These are phyloP conservation scores for Typhlichthys eigenmanni DNA, from an alignment of 2,797 vertebrate species.

Conservation along the genomic window DNA sequence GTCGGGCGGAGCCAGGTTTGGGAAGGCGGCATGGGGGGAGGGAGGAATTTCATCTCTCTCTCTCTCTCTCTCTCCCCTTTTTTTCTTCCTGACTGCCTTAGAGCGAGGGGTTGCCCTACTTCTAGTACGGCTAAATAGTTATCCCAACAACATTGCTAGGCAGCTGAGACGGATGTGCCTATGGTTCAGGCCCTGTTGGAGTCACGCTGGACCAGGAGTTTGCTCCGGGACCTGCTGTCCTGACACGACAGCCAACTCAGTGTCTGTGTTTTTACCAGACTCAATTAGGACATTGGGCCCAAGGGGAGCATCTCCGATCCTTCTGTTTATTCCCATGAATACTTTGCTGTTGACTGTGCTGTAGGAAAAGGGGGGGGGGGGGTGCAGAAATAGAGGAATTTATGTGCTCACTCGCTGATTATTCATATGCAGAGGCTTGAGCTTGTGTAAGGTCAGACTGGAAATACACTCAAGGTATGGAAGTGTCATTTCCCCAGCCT, in stretches of 20 bases:
- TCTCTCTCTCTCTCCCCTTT: not conserved
- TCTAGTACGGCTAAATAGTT: slow-evolving; percentile 22
- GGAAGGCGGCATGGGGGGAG: not conserved
- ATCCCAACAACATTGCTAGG: slow-evolving; percentile 23
- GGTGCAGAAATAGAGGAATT: slow-evolving; percentile 4
- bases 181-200: slow-evolving; percentile 12
- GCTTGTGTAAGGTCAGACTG: slow-evolving; percentile 22
- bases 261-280: slow-evolving; percentile 23
- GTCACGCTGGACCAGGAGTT: slow-evolving; percentile 15
- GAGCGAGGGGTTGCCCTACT: slow-evolving; percentile 18
- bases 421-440: slow-evolving; percentile 1
- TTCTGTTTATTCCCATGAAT: slow-evolving; percentile 30
- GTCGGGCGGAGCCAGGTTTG: too few relatives aligned
- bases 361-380: not conserved
- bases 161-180: slow-evolving; percentile 5
- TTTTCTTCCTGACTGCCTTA: not conserved
- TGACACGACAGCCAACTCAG: slow-evolving; percentile 17
- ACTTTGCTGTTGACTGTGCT: slow-evolving; percentile 4
- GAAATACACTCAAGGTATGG: slow-evolving; percentile 2
- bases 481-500: slow-evolving; percentile 49
- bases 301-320: slow-evolving; percentile 20
- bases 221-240: slow-evolving; percentile 1
- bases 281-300: slow-evolving; percentile 16
- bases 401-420: slow-evolving; percentile 24
- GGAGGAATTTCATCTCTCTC: not conserved